phyloP scores from a whole-genome alignment of 2,113 vertebrate species.

The Paradoxurus hermaphroditus region DNA sequence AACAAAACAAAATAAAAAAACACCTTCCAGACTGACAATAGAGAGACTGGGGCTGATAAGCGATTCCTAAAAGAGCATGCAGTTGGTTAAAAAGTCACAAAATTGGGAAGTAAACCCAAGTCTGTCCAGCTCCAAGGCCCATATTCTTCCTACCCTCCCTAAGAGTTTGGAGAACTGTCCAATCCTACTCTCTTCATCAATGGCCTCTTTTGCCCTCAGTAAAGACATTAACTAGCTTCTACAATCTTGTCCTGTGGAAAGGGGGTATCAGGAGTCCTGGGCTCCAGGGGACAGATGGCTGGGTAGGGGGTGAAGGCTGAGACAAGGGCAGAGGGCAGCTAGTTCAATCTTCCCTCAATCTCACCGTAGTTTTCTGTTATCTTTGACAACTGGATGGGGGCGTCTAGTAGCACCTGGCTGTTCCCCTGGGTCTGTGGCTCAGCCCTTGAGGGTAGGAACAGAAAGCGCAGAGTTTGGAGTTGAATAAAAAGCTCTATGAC shows the following conservation, averaged over 20 bases:
- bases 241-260: background rate
- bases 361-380: constrained; percentile 90
- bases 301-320: background rate
- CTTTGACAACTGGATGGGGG: constrained; percentile 96
- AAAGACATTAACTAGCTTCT: background rate
- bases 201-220: background rate
- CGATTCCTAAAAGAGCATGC: background rate
- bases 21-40: background rate
- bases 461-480: background rate
- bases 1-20: background rate
- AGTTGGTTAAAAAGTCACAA: background rate
- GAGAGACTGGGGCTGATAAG: background rate
- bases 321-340: background rate
- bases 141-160: background rate
- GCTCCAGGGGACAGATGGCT: background rate
- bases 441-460: constrained; percentile 60
- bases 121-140: background rate
- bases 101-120: background rate
- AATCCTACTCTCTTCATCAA: background rate
- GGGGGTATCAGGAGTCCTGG: background rate
- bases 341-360: constrained; percentile 33
- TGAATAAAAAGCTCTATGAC: background rate
- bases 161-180: background rate
- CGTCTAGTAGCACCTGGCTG: constrained; percentile 90
- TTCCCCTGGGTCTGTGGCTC: constrained; percentile 80